These are phyloP conservation scores for Strigamia transsilvanica DNA, from an alignment of 2,888 invertebrate species.

Conservation along the genomic window DNA sequence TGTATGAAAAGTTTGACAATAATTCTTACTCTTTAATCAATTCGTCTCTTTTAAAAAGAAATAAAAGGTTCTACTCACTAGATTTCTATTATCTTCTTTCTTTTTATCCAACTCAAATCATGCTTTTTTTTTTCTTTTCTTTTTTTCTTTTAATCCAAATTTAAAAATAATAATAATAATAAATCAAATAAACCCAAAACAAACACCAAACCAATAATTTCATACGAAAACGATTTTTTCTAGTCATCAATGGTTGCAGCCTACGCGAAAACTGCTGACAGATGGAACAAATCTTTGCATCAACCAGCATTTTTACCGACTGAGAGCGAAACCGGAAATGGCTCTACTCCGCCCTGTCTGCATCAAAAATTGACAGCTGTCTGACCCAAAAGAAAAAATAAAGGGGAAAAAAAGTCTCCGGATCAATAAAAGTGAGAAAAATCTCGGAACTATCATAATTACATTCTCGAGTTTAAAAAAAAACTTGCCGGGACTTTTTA, in stretches of 20 bases:
- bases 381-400: not conserved
- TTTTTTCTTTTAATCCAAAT: not conserved
- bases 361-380: constrained; percentile 45
- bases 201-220: constrained; percentile 25
- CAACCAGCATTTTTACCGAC: constrained; percentile 24
- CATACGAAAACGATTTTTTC: not conserved
- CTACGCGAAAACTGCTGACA: not conserved
- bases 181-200: not conserved
- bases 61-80: not conserved
- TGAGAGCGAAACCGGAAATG: constrained; percentile 42
- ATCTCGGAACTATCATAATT: not conserved
- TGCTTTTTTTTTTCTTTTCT: not conserved
- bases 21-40: constrained; percentile 26
- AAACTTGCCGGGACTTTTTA: not conserved
- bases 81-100: not conserved
- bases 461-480: not conserved
- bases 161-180: not conserved
- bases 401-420: not conserved
- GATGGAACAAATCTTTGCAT: constrained; percentile 33
- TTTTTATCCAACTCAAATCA: not conserved
- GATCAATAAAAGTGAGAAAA: not conserved
- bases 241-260: not conserved
- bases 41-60: not conserved
- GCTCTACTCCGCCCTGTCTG: constrained; percentile 23
- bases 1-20: constrained; percentile 27